Evolutionary conservation across 1,140 invertebrate species (phyloP).

Genomic region (Brachionus calyciflorus): DNA sequence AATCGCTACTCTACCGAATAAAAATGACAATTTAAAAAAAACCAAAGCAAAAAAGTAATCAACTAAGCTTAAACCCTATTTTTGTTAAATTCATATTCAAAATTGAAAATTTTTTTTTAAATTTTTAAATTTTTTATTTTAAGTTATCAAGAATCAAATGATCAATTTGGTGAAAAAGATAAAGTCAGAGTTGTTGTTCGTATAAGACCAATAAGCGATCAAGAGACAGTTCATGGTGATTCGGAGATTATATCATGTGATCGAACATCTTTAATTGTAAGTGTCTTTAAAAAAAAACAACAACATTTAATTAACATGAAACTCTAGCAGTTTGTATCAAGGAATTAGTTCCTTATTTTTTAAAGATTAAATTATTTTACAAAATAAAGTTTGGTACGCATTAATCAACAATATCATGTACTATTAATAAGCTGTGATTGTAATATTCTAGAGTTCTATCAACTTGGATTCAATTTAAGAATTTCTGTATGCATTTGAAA

Average conservation of each 20-base stretch:
- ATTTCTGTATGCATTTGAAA: too few relatives aligned
- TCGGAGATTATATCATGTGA: constrained; percentile 33
- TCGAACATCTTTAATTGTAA: constrained; percentile 13
- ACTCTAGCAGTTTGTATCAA: too few relatives aligned
- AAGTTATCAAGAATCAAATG: constrained; percentile 12
- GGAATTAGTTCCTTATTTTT: too few relatives aligned
- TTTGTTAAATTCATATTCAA: background rate
- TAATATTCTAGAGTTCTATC: too few relatives aligned
- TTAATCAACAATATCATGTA: too few relatives aligned
- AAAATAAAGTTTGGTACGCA: too few relatives aligned
- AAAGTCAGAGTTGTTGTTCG: constrained; percentile 39
- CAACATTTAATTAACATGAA: background rate
- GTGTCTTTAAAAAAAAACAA: background rate
- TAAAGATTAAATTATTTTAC: too few relatives aligned
- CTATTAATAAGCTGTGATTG: too few relatives aligned
- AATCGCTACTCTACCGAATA: background rate
- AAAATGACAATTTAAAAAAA: constrained; percentile 2
- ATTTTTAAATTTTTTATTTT: constrained; percentile 10
- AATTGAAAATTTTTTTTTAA: background rate
- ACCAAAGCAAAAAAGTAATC: background rate
- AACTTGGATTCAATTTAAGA: too few relatives aligned
- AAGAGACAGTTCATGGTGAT: background rate
- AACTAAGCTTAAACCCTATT: background rate
- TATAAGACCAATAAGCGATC: constrained; percentile 21
- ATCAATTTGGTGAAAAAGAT: constrained; percentile 37